Conservation (phyloP, 2,888 invertebrate genomes). For the Tetranychus truncatus region DNA sequence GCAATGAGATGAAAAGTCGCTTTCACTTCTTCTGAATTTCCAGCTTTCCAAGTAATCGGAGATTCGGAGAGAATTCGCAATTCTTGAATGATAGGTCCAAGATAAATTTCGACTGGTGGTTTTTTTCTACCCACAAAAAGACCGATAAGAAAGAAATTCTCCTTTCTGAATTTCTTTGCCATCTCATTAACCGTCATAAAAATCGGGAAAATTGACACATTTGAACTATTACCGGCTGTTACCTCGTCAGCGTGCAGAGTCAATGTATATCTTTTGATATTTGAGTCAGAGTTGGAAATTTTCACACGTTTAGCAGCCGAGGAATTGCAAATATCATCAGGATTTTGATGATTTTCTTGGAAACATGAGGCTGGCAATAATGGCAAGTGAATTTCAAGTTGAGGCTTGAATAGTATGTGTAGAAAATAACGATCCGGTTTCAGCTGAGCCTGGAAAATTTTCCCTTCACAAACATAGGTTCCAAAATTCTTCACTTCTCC, state of each 20-base stretch:
- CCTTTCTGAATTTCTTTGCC: background rate
- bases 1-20: background rate
- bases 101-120: background rate
- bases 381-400: background rate
- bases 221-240: background rate
- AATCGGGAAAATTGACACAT: background rate
- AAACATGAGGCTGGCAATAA: background rate
- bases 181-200: background rate
- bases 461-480: background rate
- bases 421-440: background rate
- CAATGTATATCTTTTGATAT: background rate
- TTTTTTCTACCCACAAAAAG: background rate
- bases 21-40: background rate
- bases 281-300: background rate
- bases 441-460: background rate
- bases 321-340: background rate
- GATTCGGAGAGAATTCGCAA: background rate
- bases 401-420: background rate
- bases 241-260: background rate
- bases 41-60: background rate
- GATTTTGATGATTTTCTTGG: background rate
- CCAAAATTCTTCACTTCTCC: background rate
- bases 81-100: background rate
- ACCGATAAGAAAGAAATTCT: background rate
- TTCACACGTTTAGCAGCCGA: background rate